Conservation (phyloP, 2,797 vertebrate genomes). For the Rhinella marina region DNA sequence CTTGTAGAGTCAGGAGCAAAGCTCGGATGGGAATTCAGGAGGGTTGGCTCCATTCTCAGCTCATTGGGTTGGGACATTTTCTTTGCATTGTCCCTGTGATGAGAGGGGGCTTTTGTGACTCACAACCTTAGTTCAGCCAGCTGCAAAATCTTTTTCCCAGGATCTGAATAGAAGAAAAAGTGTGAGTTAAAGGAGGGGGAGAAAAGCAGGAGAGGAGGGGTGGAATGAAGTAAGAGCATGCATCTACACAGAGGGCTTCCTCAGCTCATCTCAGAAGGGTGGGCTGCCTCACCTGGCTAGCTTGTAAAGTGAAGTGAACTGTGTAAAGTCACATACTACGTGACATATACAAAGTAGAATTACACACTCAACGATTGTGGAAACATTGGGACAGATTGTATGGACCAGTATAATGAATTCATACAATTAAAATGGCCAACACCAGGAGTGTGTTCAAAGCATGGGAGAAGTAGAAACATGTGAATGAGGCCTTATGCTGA, state of each 20-base stretch:
- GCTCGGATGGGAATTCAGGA: slow-evolving; percentile 56
- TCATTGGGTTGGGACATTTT: slow-evolving; percentile 62
- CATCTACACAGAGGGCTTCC: slow-evolving; percentile 31
- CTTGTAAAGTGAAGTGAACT: background rate
- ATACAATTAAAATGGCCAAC: no score
- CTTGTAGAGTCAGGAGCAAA: slow-evolving; percentile 46
- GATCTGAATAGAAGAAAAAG: slow-evolving; percentile 58
- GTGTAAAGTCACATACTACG: background rate
- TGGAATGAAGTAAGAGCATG: slow-evolving; percentile 29
- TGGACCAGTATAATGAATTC: background rate
- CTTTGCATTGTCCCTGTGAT: slow-evolving; percentile 62
- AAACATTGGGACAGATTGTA: background rate
- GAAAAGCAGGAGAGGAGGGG: slow-evolving; percentile 45
- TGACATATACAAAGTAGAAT: background rate
- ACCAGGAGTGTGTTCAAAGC: no score
- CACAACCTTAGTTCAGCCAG: slow-evolving; percentile 63
- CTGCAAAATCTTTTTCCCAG: slow-evolving; percentile 64
- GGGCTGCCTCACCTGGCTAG: slow-evolving; percentile 10
- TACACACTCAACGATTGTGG: background rate
- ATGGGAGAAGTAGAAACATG: no score
- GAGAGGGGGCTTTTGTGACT: slow-evolving; percentile 63
- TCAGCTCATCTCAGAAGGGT: slow-evolving; percentile 27
- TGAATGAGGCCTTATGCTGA: no score
- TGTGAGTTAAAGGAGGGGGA: slow-evolving; percentile 45
- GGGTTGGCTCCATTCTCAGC: slow-evolving; percentile 59